A percentile compares a stretch with the other conserved stretches of the same genome.
Evolutionary conservation across 2,888 invertebrate genomes (phyloP).

Genomic region (Parelbella ahira): DNA sequence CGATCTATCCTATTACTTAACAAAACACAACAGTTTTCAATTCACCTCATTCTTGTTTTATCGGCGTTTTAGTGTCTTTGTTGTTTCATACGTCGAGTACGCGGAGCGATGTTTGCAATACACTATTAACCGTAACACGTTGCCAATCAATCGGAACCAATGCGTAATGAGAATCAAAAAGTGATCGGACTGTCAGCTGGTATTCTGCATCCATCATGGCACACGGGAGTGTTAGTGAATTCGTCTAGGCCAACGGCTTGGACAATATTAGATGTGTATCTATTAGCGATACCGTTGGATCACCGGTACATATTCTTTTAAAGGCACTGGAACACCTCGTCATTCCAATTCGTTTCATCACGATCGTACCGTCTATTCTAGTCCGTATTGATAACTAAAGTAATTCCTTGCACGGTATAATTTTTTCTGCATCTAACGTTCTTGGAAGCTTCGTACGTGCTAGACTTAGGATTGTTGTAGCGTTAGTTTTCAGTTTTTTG

Average conservation of each 20-base stretch:
- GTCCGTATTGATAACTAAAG: slow-evolving; percentile 6
- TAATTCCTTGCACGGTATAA: slow-evolving; percentile 14
- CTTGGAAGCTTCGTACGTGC: slow-evolving; percentile 1
- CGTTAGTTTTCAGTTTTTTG: no score
- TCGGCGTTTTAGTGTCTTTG: no score
- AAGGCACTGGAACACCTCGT: slow-evolving; percentile 11
- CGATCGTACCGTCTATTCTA: slow-evolving; percentile 1
- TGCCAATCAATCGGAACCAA: slow-evolving; percentile 6
- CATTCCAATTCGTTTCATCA: slow-evolving; percentile 10
- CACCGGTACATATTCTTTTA: slow-evolving; percentile 29
- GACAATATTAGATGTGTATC: slow-evolving; percentile 34
- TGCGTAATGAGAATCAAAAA: slow-evolving; percentile 15
- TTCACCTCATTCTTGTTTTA: no score
- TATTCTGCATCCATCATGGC: slow-evolving; percentile 22
- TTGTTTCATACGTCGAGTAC: no score
- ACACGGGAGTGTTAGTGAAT: slow-evolving; percentile 7
- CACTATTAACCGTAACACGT: slow-evolving; percentile 13
- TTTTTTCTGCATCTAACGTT: slow-evolving; percentile 5
- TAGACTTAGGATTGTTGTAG: neutral
- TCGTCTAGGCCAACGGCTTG: slow-evolving; percentile 17
- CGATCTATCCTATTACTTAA: no score
- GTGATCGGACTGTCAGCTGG: neutral
- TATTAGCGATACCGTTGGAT: slow-evolving; percentile 35
- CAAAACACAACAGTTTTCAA: no score
- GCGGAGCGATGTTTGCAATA: slow-evolving; percentile 10